Evolutionary conservation across 2,797 vertebrate species (phyloP).

Genomic region (Emys orbicularis): DNA sequence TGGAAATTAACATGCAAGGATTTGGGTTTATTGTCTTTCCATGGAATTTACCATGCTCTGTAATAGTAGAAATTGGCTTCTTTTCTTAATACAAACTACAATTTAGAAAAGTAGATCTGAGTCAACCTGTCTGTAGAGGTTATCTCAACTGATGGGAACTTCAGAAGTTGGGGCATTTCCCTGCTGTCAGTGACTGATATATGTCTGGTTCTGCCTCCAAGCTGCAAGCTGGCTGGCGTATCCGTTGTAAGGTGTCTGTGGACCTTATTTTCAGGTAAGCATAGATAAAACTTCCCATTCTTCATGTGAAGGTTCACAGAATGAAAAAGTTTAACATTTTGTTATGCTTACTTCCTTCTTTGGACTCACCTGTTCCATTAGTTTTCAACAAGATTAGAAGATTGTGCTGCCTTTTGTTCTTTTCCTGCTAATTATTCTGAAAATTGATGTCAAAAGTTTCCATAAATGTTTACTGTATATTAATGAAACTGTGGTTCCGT

Average conservation of each 20-base stretch:
- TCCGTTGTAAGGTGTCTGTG: neutral
- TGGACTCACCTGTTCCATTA: fast-evolving
- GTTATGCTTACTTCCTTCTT: neutral
- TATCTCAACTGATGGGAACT: neutral
- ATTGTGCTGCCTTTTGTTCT: neutral
- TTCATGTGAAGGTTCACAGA: no score
- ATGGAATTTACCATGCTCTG: neutral
- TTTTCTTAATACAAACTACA: neutral
- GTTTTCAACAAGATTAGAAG: neutral
- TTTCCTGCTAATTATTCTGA: neutral
- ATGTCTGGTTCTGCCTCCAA: neutral
- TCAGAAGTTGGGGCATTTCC: neutral
- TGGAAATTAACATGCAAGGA: neutral
- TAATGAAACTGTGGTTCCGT: neutral
- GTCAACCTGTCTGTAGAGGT: neutral
- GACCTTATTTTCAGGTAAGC: neutral
- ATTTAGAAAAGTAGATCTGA: neutral
- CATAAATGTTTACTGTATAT: neutral
- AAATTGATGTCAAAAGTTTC: neutral
- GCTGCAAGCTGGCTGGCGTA: neutral
- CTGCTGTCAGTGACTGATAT: neutral
- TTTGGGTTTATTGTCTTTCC: neutral
- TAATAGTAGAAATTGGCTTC: neutral
- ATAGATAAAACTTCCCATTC: neutral
- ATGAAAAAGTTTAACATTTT: neutral